These are phyloP conservation scores for Conus betulinus DNA, from an alignment of 1,140 invertebrate species.

Conservation along the genomic window DNA sequence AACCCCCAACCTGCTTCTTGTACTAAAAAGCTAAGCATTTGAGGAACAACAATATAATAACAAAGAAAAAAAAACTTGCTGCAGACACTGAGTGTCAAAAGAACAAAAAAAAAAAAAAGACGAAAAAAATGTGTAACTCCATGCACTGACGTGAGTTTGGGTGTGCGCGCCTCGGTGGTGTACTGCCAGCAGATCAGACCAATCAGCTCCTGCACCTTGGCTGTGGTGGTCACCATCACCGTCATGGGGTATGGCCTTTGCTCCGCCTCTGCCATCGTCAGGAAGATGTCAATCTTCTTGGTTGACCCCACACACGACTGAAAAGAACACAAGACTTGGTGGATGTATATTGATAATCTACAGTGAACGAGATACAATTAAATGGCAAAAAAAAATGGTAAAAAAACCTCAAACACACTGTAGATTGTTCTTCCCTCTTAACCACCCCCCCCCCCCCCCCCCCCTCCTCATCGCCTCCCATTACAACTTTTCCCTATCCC, in stretches of 20 bases:
- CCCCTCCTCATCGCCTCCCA: too few relatives aligned
- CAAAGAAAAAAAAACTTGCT: background rate
- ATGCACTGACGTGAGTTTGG: constrained; percentile 73
- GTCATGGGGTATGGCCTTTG: constrained; percentile 89
- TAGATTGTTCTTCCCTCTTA: too few relatives aligned
- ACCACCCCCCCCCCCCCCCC: too few relatives aligned
- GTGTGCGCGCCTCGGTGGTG: constrained; percentile 76
- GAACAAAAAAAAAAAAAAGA: background rate
- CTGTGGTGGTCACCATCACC: constrained; percentile 88
- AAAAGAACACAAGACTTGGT: background rate
- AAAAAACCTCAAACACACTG: too few relatives aligned
- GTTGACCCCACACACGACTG: constrained; percentile 85
- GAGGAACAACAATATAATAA: background rate
- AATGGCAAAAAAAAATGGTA: too few relatives aligned
- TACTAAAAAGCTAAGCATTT: background rate
- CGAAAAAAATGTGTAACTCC: too few relatives aligned
- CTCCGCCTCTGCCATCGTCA: constrained; percentile 88
- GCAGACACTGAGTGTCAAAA: background rate
- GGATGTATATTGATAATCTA: background rate
- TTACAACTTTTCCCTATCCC: too few relatives aligned
- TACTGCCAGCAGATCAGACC: constrained; percentile 90
- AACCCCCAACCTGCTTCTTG: too few relatives aligned
- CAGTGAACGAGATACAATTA: background rate
- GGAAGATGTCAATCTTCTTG: constrained; percentile 86
- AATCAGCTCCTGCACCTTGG: constrained; percentile 94